Percentiles rank a stretch among this genome's conserved stretches.
Conservation (phyloP, 2,113 vertebrate genomes). For the Callipepla californica region DNA sequence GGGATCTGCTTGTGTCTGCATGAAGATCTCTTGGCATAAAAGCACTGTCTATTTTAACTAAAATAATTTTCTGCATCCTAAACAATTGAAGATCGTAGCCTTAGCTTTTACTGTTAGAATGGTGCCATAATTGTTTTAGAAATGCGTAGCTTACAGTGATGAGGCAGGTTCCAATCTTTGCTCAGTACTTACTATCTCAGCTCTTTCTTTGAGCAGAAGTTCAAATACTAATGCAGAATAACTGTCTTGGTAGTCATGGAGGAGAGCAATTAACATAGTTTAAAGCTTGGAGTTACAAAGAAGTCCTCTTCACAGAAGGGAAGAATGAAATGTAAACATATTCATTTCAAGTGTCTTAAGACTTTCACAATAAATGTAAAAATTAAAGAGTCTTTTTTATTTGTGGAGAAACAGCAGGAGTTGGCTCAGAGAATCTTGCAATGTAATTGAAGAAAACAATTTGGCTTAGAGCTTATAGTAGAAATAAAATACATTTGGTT, state of each 20-base stretch:
- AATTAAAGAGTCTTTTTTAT: not conserved
- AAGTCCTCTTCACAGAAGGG: not conserved
- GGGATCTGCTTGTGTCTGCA: fast-evolving
- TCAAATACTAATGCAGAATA: not conserved
- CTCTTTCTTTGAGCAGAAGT: not conserved
- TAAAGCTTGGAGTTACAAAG: not conserved
- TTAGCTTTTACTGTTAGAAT: not conserved
- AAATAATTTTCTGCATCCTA: not conserved
- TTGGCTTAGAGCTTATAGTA: not conserved
- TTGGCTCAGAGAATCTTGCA: not conserved
- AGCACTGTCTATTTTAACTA: not conserved
- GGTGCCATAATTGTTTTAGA: not conserved
- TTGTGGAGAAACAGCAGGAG: not conserved
- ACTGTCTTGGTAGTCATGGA: not conserved
- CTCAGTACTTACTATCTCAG: not conserved
- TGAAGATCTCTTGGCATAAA: not conserved
- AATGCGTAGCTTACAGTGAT: not conserved
- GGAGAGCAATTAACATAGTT: not conserved
- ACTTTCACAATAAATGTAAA: not conserved
- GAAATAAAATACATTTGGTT: not conserved
- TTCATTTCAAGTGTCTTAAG: not conserved
- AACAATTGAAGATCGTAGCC: not conserved
- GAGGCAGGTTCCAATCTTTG: not conserved
- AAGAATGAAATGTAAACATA: fast-evolving
- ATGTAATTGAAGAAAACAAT: not conserved